Evolutionary conservation across 2,113 vertebrate species (phyloP).

Genomic region (Garra rufa): DNA sequence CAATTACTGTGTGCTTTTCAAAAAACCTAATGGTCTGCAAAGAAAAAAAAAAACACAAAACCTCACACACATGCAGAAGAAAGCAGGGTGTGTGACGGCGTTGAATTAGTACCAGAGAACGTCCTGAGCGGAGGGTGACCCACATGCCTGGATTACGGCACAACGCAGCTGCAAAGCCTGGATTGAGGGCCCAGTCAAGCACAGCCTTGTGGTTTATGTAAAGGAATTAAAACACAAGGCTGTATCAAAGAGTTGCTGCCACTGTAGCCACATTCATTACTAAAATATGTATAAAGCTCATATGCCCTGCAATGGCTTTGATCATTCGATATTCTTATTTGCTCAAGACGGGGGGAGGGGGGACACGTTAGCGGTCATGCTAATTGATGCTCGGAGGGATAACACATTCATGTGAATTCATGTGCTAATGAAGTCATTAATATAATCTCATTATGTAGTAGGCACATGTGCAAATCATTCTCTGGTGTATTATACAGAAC

Average conservation of each 20-base stretch:
- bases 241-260: slow-evolving; percentile 38
- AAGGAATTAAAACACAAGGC: slow-evolving; percentile 64
- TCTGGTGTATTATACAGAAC: background rate
- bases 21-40: slow-evolving; percentile 2
- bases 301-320: background rate
- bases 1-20: slow-evolving; percentile 12
- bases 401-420: background rate
- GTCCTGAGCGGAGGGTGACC: slow-evolving; percentile 62
- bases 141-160: slow-evolving; percentile 71
- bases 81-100: slow-evolving; percentile 15
- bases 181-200: slow-evolving; percentile 59
- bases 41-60: slow-evolving; percentile 1
- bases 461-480: background rate
- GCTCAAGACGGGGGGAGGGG: background rate
- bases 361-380: background rate
- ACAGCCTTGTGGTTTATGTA: slow-evolving; percentile 68
- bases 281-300: background rate
- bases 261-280: background rate
- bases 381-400: background rate
- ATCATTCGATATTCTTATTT: background rate
- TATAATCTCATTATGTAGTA: slow-evolving; percentile 7
- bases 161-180: slow-evolving; percentile 66
- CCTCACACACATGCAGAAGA: slow-evolving; percentile 31
- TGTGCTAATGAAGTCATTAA: slow-evolving; percentile 41
- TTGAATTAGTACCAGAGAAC: slow-evolving; percentile 56